These are phyloP conservation scores for Zaprionus tsacasi DNA, from an alignment of 1,140 invertebrate genomes.

Conservation along the genomic window DNA sequence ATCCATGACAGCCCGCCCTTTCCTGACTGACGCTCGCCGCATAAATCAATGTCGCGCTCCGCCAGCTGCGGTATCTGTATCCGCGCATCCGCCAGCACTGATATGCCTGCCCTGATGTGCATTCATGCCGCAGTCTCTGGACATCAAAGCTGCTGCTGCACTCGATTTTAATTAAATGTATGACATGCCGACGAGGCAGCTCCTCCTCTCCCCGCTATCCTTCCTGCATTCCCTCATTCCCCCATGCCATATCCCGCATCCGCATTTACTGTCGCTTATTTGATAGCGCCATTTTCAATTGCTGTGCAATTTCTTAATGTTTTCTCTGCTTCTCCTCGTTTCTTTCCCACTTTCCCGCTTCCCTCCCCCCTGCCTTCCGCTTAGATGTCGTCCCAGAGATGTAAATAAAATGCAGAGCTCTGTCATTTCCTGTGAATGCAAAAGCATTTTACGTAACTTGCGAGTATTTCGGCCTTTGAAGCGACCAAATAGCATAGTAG, in stretches of 20 bases:
- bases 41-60: slow-evolving; percentile 49
- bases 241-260: background rate
- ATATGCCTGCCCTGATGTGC: slow-evolving; percentile 41
- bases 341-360: background rate
- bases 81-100: slow-evolving; percentile 1
- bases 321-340: slow-evolving; percentile 25
- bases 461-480: slow-evolving; percentile 67
- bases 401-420: slow-evolving; percentile 78
- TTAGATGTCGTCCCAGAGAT: slow-evolving; percentile 47
- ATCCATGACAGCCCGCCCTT: background rate
- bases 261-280: slow-evolving; percentile 34
- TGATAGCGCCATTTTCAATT: slow-evolving; percentile 71
- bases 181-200: slow-evolving; percentile 29
- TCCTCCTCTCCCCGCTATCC: background rate
- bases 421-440: slow-evolving; percentile 74
- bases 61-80: slow-evolving; percentile 9
- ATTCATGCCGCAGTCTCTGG: slow-evolving; percentile 32
- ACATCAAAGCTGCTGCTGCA: slow-evolving; percentile 72
- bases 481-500: slow-evolving; percentile 33
- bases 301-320: slow-evolving; percentile 80
- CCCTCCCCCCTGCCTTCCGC: slow-evolving; percentile 18
- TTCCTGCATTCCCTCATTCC: background rate
- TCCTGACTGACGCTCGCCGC: slow-evolving; percentile 9
- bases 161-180: slow-evolving; percentile 75
- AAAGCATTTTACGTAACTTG: slow-evolving; percentile 79